Base-by-base conservation (phyloP, 2,113 vertebrate species). In the Platanista minor region DNA sequence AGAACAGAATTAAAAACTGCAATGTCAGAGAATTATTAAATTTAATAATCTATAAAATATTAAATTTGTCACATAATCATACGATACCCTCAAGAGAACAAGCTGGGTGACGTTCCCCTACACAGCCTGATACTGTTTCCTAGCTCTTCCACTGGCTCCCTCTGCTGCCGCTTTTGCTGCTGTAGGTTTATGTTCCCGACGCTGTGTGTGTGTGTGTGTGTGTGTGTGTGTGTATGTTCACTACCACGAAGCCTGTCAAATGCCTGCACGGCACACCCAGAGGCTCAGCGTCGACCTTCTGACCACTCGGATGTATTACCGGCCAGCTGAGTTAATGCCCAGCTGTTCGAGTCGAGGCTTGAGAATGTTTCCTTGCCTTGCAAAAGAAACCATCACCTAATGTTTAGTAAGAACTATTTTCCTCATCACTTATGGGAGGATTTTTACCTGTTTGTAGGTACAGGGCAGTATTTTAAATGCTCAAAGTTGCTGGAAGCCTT, bases 131-230 rank as follows among this genome's bases (percentile, higher is more conserved):
- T 4, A 5, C 49, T 9, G 71, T 62, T 85, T 52, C n/a, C 33
- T 46, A 43, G 23, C 14, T 95, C 87, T 90, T 39, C 31, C 94
- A 74, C 52, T 67, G 83, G 91, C 93, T 96, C 94, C 85, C 97
- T 87, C 91, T 97, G 96, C 96, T 94, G 94, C 69, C 0, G 5
- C 13, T 57, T 88, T 33, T 67, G 64, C 17, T 54, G 43, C 21
- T 62, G 1, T 0, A 86, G 72, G 17, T 67, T 81, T 88, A 20
- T 10, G 36, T 57, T 96, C 46, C n/a, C 10, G n/a, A 13, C 2
- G 5, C 27, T 88, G 46, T 21, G 20, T 80, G 33, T 81, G 49
- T 52, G 49, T 36, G 33, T 59, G 12, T 27, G 9, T 61, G 27
- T 75, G 43, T 3, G 4, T 18, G 72, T 75, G 27, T 4, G 10